Evolutionary conservation across 2,113 vertebrate genomes (phyloP), one percentile per base, ranked within the genome.

Genomic region (Chamaetylas fuelleborni): DNA sequence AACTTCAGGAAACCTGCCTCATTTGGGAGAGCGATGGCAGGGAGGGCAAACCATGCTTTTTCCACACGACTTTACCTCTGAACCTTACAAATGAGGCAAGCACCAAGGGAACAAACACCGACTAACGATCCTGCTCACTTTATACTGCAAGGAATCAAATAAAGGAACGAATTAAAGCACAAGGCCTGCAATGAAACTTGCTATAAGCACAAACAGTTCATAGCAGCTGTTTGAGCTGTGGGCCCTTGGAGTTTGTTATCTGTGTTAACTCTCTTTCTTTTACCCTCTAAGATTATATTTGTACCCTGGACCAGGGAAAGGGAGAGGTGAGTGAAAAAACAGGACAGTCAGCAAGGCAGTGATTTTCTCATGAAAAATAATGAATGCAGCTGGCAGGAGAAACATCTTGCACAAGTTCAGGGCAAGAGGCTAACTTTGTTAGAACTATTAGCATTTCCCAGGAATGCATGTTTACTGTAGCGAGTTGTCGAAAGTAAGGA

Each of bases 71-170:
- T 90, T 95, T 88, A 90, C 66, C 79, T 88, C 79, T 82, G 82
- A 77, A 86, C 67, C 48, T 86, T 61, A 88, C 58, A 95, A 86
- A 81, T 79, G 80, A 82, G 66, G 80, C 62, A 93, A 91, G 51
- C 81, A 82, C 28, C 78, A 74, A 89, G 58, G 56, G 48, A 93
- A 90, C 81, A 87, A 92, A 89, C 43, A 89, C 9, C 3, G 1
- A 81, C 43, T 93, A 96, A 95, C 2, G 15, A 76, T 89, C 56
- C 72, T 86, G 60, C 84, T 91, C 77, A 83, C 64, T 92, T 86
- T 67, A 72, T 22, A 94, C 65, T 87, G 53, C 54, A 90, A 94
- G 82, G 62, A 93, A 90, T 85, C 81, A 96, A 88, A 93, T 92
- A 93, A 90, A 93, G 81, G 70, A 93, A 79, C 0, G 0, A 87